phyloP scores from a whole-genome alignment of 1,140 invertebrate genomes.

The Heliconius eleuchia region DNA sequence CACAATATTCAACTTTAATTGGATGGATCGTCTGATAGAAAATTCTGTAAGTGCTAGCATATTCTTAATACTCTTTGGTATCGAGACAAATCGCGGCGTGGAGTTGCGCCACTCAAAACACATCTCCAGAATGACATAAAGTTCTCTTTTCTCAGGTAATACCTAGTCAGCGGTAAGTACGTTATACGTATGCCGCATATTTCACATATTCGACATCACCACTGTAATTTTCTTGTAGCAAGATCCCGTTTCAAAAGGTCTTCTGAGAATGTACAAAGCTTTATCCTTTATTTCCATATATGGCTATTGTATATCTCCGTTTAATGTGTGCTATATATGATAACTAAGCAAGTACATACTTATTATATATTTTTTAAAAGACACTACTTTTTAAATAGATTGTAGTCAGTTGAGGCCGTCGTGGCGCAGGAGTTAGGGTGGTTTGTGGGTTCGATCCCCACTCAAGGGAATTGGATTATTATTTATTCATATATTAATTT shows the following conservation, averaged over 20 bases:
- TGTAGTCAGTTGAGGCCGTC: no score
- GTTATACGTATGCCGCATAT: background rate
- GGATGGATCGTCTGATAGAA: no score
- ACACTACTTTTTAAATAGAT: no score
- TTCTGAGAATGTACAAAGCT: constrained; percentile 4
- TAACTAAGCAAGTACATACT: background rate
- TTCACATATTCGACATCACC: background rate
- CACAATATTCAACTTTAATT: no score
- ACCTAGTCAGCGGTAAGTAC: background rate
- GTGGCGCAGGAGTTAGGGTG: no score
- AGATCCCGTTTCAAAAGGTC: background rate
- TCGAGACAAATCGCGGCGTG: no score
- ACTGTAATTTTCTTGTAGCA: constrained; percentile 2
- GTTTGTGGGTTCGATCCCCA: no score
- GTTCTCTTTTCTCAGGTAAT: background rate
- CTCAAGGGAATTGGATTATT: no score
- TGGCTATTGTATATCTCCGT: background rate
- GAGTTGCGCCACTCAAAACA: no score
- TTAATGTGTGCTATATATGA: background rate
- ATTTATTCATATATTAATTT: no score
- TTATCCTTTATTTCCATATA: background rate
- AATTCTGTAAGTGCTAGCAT: no score
- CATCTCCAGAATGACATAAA: background rate
- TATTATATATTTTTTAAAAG: background rate
- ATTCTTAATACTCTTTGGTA: background rate